Conservation (phyloP, 2,113 vertebrate species). For the Hiodon alosoides region DNA sequence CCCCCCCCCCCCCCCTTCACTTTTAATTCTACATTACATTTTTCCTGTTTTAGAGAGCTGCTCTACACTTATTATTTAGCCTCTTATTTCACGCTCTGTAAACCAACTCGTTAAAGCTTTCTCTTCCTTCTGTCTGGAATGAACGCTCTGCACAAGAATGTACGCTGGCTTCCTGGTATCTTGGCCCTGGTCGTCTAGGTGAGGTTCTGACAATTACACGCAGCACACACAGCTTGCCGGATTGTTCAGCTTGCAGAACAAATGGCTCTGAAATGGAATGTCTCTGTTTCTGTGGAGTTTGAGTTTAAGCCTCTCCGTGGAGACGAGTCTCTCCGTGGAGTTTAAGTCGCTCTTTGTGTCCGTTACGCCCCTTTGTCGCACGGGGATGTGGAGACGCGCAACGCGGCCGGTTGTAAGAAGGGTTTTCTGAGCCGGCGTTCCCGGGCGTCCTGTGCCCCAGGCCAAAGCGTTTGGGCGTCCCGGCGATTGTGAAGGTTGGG, state of each 20-base stretch:
- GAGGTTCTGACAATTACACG: conserved; percentile 60
- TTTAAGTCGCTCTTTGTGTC: too few relatives aligned
- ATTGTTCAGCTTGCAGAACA: conserved; percentile 61
- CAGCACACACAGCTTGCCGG: conserved; percentile 54
- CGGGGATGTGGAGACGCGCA: too few relatives aligned
- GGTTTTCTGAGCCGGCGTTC: too few relatives aligned
- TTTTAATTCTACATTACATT: conserved; percentile 49
- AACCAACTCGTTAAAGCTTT: conserved; percentile 60
- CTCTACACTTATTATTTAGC: conserved; percentile 52
- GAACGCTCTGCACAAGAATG: background rate
- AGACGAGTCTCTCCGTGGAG: too few relatives aligned
- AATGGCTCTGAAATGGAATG: too few relatives aligned
- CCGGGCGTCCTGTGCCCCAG: too few relatives aligned
- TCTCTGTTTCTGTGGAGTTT: too few relatives aligned
- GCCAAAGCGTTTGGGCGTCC: too few relatives aligned
- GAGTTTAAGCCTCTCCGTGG: too few relatives aligned
- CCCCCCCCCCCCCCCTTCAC: conserved; percentile 39
- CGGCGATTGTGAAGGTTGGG: too few relatives aligned
- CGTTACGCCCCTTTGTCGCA: too few relatives aligned
- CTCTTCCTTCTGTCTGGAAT: background rate
- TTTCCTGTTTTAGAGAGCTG: conserved; percentile 45
- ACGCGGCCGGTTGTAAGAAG: too few relatives aligned
- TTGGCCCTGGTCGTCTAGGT: conserved; percentile 46
- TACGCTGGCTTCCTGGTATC: conserved; percentile 20
- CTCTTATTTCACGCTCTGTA: conserved; percentile 69